Percentiles rank a stretch among this genome's conserved stretches.
phyloP scores from a whole-genome alignment of 37 sponge, comb jelly and placozoan genomes.

The Dysidea cf. avara region DNA sequence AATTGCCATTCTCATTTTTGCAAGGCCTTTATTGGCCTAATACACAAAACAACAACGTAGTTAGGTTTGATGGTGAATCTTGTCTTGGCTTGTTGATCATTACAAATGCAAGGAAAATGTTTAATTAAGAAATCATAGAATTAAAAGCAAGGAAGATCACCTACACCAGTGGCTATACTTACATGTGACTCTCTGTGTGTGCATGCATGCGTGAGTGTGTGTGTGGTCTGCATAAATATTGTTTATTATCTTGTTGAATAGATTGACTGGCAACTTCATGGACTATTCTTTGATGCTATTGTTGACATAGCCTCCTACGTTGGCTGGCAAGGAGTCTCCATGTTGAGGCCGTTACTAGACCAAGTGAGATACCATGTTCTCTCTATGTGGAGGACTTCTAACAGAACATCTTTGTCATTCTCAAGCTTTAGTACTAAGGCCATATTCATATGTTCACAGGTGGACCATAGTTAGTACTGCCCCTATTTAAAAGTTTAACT shows the following conservation, averaged over 20 bases:
- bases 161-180: background rate
- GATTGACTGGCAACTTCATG: slow-evolving; percentile 91
- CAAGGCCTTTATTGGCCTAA: too few species aligned
- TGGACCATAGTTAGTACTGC: background rate
- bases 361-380: slow-evolving; percentile 43
- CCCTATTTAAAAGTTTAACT: background rate
- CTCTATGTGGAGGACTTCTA: background rate
- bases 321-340: slow-evolving; percentile 77
- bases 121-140: background rate
- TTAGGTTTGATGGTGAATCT: too few species aligned
- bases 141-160: background rate
- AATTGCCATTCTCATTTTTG: too few species aligned
- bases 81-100: too few species aligned
- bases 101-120: background rate
- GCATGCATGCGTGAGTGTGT: slow-evolving; percentile 17
- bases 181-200: slow-evolving; percentile 2
- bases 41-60: too few species aligned
- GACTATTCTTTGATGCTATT: slow-evolving; percentile 91
- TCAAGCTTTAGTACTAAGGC: background rate
- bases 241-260: slow-evolving; percentile 12
- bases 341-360: slow-evolving; percentile 80
- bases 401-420: background rate
- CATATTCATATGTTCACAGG: background rate
- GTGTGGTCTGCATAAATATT: too few species aligned
- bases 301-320: slow-evolving; percentile 82